Percentiles rank a stretch among this genome's conserved stretches.
These are phyloP conservation scores for Entomobrya proxima DNA, from an alignment of 2,888 invertebrate species.

Conservation along the genomic window DNA sequence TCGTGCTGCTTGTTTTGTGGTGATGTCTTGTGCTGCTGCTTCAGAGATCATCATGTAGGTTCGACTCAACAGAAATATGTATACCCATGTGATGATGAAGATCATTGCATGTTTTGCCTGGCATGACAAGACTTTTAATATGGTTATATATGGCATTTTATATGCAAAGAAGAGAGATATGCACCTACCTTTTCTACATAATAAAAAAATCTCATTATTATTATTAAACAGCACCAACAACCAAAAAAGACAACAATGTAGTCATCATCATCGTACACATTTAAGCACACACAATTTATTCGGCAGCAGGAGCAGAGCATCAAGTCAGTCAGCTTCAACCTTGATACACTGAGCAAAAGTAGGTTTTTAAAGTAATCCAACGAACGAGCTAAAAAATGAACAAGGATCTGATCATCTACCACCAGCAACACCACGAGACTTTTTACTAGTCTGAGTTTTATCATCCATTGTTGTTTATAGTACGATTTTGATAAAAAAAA, in stretches of 20 bases:
- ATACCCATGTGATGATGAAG: background rate
- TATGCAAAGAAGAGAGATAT: too few relatives aligned
- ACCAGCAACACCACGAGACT: background rate
- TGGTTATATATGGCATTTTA: background rate
- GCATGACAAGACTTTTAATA: slow-evolving; percentile 22
- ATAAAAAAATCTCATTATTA: slow-evolving; percentile 22
- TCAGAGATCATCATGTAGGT: background rate
- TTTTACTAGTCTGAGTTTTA: background rate
- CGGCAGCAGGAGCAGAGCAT: too few relatives aligned
- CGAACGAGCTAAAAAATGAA: slow-evolving; percentile 48
- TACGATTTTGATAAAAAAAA: background rate
- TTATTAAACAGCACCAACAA: slow-evolving; percentile 26
- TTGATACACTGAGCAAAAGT: slow-evolving; percentile 65
- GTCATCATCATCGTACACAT: too few relatives aligned
- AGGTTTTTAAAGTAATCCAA: slow-evolving; percentile 69
- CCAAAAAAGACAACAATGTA: slow-evolving; percentile 12
- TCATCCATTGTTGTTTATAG: background rate
- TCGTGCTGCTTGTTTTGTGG: background rate
- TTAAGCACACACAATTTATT: slow-evolving; percentile 21
- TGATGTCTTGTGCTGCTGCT: background rate
- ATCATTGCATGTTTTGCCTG: background rate
- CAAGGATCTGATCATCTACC: slow-evolving; percentile 54
- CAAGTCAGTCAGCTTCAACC: slow-evolving; percentile 54
- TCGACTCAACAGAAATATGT: too few relatives aligned
- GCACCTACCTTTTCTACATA: background rate